Evolutionary conservation across 2,888 invertebrate genomes (phyloP), one percentile per base, ranked within the genome.

Genomic region (Sinotaia quadrata): DNA sequence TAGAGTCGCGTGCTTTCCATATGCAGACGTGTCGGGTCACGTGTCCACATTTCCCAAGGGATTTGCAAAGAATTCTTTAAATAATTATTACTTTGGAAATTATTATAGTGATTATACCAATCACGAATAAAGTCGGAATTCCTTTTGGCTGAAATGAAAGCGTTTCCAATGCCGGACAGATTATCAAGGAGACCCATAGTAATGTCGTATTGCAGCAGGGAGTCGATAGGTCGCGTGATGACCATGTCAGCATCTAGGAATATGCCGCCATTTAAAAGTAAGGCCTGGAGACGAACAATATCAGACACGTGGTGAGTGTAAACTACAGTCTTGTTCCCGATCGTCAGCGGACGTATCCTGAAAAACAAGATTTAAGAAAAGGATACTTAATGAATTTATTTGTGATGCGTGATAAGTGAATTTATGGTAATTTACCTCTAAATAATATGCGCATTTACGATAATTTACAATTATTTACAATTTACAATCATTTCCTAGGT

Each of bases 191-290:
- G 67, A 1, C 75, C 75, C 72, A 68, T 24, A 0, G 75, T 75
- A 36, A 73, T 54, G 56, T 71, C 71, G 33, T 71, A 57, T 5
- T 57, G 12, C 15, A 73, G 63, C 18, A 76, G 51, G 1, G 74
- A 67, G 10, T 61, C 72, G 8, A 75, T 66, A 31, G 67, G 49
- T 29, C 67, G 63, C 4, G 69, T 29, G n/a, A 76, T 65, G 34
- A 76, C 68, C 59, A 76, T 72, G 56, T 76, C 76, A 0, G 68
- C 59, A 56, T 76, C 76, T 34, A 76, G 70, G 57, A 75, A 75
- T 51, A 76, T 73, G 15, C 76, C 76, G 12, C 76, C 76, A 51
- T 72, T 75, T 41, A 74, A 67, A 68, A 73, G 44, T 31, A 75
- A 47, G 1, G 52, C 57, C 68, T 75, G 75, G 1, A 75, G 69